A percentile compares a stretch with the other conserved stretches of the same genome.
These are phyloP conservation scores for Anorthoa munda DNA, from an alignment of 2,888 invertebrate species.

Conservation along the genomic window DNA sequence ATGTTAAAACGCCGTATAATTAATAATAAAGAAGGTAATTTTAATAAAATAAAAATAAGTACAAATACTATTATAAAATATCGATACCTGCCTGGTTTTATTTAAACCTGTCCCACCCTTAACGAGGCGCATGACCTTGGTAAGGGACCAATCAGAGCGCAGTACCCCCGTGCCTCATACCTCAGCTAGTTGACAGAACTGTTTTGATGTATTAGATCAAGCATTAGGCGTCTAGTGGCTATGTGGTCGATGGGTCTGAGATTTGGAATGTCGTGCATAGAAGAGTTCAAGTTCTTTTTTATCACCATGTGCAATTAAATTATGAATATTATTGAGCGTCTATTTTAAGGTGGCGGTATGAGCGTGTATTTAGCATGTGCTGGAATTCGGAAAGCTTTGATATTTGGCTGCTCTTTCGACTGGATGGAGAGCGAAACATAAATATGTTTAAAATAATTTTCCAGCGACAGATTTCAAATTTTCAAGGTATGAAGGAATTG, in stretches of 20 bases:
- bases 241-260: neutral
- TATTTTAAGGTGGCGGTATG: conserved; percentile 34
- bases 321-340: conserved; percentile 10
- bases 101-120: too few species aligned
- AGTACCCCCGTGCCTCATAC: too few species aligned
- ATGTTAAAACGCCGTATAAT: too few species aligned
- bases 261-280: neutral
- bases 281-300: conserved; percentile 2
- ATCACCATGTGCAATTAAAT: neutral
- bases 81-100: too few species aligned
- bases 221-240: too few species aligned
- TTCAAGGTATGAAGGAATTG: neutral
- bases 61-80: too few species aligned
- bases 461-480: neutral
- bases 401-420: conserved; percentile 16
- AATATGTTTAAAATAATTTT: neutral
- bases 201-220: too few species aligned
- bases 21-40: too few species aligned
- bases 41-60: too few species aligned
- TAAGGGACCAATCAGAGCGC: too few species aligned
- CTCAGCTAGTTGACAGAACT: too few species aligned
- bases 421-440: neutral
- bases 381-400: conserved; percentile 21
- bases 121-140: too few species aligned
- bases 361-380: neutral